These are phyloP conservation scores for Bovichtus diacanthus DNA, from an alignment of 2,797 vertebrate species.

Conservation along the genomic window DNA sequence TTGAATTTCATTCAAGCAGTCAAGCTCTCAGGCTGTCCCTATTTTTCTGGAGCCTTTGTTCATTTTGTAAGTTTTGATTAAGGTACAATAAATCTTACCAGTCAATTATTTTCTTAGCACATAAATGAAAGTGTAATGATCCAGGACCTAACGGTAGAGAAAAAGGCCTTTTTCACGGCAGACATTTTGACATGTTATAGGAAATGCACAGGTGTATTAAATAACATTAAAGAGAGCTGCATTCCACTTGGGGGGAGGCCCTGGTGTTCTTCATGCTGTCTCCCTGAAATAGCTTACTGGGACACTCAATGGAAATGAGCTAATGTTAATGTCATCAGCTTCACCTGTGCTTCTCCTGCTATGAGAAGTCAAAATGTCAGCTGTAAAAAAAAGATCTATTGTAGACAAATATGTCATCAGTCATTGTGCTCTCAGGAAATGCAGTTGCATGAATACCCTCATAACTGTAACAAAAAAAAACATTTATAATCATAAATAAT, in stretches of 20 bases:
- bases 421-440: neutral
- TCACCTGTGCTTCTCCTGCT: too few species aligned
- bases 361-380: too few species aligned
- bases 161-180: neutral
- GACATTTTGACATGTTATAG: too few species aligned
- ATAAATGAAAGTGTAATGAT: conserved; percentile 36
- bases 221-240: too few species aligned
- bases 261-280: too few species aligned
- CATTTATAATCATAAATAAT: neutral
- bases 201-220: too few species aligned
- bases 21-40: conserved; percentile 12
- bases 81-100: conserved; percentile 1
- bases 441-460: neutral
- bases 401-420: conserved; percentile 4
- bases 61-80: conserved; percentile 25
- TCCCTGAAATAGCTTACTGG: too few species aligned
- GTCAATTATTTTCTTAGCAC: conserved; percentile 2
- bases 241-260: too few species aligned
- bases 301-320: too few species aligned
- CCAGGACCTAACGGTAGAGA: neutral
- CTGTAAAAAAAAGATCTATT: neutral
- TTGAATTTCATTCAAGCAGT: conserved; percentile 52
- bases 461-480: neutral
- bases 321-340: too few species aligned
- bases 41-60: conserved; percentile 29